phyloP scores from a whole-genome alignment of 1,140 invertebrate genomes.

The Cherax quadricarinatus region DNA sequence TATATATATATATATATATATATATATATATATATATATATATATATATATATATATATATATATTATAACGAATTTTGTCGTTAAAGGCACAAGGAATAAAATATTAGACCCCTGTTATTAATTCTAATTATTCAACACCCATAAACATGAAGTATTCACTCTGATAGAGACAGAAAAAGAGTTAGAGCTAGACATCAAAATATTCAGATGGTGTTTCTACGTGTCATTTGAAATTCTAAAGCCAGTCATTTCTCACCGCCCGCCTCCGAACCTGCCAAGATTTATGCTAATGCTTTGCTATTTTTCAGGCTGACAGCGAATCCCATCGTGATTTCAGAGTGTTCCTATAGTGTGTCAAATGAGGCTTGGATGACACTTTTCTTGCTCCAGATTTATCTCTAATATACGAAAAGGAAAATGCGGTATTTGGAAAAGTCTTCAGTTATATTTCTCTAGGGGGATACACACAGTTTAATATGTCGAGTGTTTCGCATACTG shows the following conservation, averaged over 20 bases:
- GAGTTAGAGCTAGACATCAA: neutral
- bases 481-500: no score
- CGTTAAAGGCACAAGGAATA: no score
- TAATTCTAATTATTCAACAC: neutral
- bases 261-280: neutral
- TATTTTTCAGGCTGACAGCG: neutral
- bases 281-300: neutral
- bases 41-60: no score
- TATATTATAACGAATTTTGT: no score
- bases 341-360: neutral
- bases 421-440: no score
- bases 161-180: neutral
- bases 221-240: neutral
- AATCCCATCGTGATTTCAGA: neutral
- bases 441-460: no score
- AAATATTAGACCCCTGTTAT: no score
- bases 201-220: conserved; percentile 1
- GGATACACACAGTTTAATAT: no score
- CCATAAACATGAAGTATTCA: neutral
- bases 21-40: neutral
- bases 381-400: neutral
- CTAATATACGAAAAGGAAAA: neutral
- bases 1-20: conserved; percentile 22
- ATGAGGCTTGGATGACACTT: neutral
- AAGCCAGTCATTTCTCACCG: conserved; percentile 3